Evolutionary conservation across 2,113 vertebrate genomes (phyloP).

Genomic region (Oenanthe oenanthe): DNA sequence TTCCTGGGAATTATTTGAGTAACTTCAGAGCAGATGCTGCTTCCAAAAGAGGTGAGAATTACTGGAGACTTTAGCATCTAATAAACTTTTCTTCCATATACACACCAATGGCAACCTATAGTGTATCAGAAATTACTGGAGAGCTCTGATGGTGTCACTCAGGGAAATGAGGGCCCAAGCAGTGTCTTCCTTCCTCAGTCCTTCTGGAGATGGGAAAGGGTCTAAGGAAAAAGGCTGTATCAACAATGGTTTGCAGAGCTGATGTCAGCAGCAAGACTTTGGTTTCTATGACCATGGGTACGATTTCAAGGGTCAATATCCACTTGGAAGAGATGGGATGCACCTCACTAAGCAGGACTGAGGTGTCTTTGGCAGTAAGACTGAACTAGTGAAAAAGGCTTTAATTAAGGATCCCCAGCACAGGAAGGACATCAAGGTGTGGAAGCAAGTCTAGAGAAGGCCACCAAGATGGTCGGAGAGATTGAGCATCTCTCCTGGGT

Average conservation of each 20-base stretch:
- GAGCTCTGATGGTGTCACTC: neutral
- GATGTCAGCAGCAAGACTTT: neutral
- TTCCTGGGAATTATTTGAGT: neutral
- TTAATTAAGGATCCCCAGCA: neutral
- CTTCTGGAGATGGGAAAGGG: neutral
- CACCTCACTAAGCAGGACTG: rapidly evolving
- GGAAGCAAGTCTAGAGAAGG: neutral
- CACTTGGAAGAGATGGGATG: neutral
- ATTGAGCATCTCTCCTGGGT: neutral
- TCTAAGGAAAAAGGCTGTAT: neutral
- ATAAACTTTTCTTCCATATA: neutral
- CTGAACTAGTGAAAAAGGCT: neutral
- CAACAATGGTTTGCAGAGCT: neutral
- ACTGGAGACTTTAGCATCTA: neutral
- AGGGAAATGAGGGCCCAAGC: neutral
- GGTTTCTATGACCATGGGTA: neutral
- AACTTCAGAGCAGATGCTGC: neutral
- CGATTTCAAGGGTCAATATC: neutral
- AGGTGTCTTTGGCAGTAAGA: neutral
- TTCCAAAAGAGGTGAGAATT: neutral
- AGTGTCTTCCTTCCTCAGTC: neutral
- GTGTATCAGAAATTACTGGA: neutral
- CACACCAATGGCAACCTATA: neutral
- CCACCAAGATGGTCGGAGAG: neutral
- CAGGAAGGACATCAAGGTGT: rapidly evolving